Base-by-base conservation (phyloP, 2,113 vertebrate genomes). In the Odocoileus virginianus region DNA sequence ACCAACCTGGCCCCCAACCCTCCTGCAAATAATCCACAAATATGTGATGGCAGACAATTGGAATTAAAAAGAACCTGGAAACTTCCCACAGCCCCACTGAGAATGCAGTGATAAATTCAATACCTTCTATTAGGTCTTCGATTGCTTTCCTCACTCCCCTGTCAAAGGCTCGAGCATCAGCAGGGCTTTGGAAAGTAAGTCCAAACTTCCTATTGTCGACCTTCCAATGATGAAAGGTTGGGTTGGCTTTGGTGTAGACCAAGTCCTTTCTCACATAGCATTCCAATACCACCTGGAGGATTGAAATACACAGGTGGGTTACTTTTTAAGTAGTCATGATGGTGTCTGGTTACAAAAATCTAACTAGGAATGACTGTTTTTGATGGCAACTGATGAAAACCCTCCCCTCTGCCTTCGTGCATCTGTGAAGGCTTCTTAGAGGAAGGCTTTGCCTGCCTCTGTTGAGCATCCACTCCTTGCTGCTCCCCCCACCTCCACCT, bases 111-210 rank as follows among this genome's bases (percentile, higher is more conserved):
- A 28, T 0, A 27, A 74, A 79, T 25, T 2, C 2, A 10, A 64
- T 99, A 99, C 99, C 99, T 99, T 99, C 99, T n/a, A 99, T 99
- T 95, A 99, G 99, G 98, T 99, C 99, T 98, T 99, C 99, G 6
- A 99, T 99, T 78, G 99, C 99, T 98, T 99, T 99, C 97, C 99
- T 99, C 61, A 99, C 99, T 55, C 99, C 99, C 98, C 99, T 99
- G 99, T 99, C 99, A 92, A 99, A 99, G 97, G 99, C 99, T 96
- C 99, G 99, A 76, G 99, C 99, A 0, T 99, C 99, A 0, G 99
- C 99, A 0, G 99, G 99, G 98, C 99, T 99, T 98, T 99, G 99
- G 97, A 99, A 99, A 97, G 99, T 99, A 82, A 99, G 99, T 94
- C 99, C 99, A 21, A 99, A 99, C 98, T 99, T 99, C 96, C 99